Evolutionary conservation across 30 jellyfish, hydroid and myxozoan species (phyloP).

Genomic region (Turritopsis rubra): DNA sequence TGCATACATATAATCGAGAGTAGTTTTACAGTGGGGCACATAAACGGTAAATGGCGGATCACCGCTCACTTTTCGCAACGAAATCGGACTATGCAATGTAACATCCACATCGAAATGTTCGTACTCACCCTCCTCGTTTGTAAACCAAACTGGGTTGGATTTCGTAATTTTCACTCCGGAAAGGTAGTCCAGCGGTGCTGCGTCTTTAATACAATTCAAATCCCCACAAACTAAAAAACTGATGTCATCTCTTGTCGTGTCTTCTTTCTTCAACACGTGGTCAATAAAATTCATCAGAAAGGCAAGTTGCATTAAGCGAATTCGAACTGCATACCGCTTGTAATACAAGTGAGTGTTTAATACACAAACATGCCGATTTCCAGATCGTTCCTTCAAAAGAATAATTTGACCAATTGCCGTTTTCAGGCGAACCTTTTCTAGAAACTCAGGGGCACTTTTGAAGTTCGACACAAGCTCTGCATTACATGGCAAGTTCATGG

Average conservation of each 20-base stretch:
- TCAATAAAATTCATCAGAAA: slow-evolving; percentile 37
- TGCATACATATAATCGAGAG: slow-evolving; percentile 68
- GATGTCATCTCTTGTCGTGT: not conserved
- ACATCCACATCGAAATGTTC: slow-evolving; percentile 13
- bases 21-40: slow-evolving; percentile 66
- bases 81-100: slow-evolving; percentile 29
- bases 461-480: slow-evolving; percentile 31
- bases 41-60: slow-evolving; percentile 72
- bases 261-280: slow-evolving; percentile 15
- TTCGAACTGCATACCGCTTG: slow-evolving; percentile 50
- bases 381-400: slow-evolving; percentile 39
- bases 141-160: slow-evolving; percentile 49
- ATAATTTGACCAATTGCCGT: slow-evolving; percentile 78
- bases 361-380: slow-evolving; percentile 37
- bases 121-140: slow-evolving; percentile 20
- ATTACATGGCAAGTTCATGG: slow-evolving; percentile 41
- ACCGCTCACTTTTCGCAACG: slow-evolving; percentile 41
- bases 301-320: slow-evolving; percentile 75
- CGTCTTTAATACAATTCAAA: slow-evolving; percentile 62
- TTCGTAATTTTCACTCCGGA: slow-evolving; percentile 17
- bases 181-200: slow-evolving; percentile 48
- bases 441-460: slow-evolving; percentile 39
- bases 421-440: slow-evolving; percentile 40
- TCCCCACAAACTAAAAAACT: slow-evolving; percentile 66
- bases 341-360: slow-evolving; percentile 86